Evolutionary conservation across 2,113 vertebrate genomes (phyloP).

Genomic region (Mobula hypostoma): DNA sequence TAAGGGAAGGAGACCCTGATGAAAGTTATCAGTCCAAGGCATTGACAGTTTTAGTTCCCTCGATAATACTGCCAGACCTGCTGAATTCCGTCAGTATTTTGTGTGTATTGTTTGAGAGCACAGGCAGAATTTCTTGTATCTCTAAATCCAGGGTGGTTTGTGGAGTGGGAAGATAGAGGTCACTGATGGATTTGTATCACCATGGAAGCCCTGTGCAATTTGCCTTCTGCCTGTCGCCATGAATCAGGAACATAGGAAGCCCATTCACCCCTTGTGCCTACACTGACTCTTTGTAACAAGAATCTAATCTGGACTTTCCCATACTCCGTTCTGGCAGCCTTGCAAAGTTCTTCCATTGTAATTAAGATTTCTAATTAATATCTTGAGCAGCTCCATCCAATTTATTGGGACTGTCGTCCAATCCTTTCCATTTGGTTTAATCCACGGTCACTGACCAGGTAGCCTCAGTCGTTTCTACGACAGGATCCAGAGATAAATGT

Average conservation of each 20-base stretch:
- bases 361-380: slow-evolving; percentile 14
- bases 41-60: too few relatives aligned
- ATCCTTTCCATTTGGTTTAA: slow-evolving; percentile 9
- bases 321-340: too few relatives aligned
- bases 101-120: too few relatives aligned
- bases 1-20: too few relatives aligned
- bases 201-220: background rate
- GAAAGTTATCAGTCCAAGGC: too few relatives aligned
- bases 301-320: background rate
- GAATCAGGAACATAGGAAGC: background rate
- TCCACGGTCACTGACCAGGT: background rate
- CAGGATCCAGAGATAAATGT: background rate
- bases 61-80: too few relatives aligned
- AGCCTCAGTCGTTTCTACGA: background rate
- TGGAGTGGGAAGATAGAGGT: too few relatives aligned
- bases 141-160: too few relatives aligned
- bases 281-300: background rate
- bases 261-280: background rate
- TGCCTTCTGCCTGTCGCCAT: background rate
- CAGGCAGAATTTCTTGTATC: too few relatives aligned
- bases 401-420: background rate
- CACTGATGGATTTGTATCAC: background rate
- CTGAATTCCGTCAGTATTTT: too few relatives aligned
- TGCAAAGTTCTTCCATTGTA: background rate
- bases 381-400: background rate